phyloP scores from a whole-genome alignment of 1,140 invertebrate species.

The Drosophila ironensis region DNA sequence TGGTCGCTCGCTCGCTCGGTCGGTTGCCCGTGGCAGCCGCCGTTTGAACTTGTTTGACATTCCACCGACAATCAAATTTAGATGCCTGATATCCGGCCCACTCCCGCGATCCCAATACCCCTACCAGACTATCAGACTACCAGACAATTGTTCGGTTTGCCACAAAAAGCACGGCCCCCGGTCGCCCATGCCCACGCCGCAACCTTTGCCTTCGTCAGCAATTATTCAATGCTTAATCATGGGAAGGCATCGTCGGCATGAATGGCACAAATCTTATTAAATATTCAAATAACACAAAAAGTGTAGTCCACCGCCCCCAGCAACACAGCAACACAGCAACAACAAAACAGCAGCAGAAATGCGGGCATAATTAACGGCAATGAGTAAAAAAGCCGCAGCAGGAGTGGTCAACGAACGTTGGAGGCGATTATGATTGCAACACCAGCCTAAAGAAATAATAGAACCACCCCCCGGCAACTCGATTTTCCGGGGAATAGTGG shows the following conservation, averaged over 20 bases:
- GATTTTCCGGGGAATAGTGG: background rate
- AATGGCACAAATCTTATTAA: constrained; percentile 67
- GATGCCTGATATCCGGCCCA: constrained; percentile 30
- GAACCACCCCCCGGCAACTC: background rate
- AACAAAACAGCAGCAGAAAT: constrained; percentile 39
- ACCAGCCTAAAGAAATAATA: background rate
- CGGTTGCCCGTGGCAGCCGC: constrained; percentile 69
- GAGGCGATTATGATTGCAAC: constrained; percentile 27
- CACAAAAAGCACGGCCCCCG: constrained; percentile 15
- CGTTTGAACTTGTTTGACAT: constrained; percentile 69
- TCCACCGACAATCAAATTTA: constrained; percentile 53
- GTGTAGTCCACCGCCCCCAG: background rate
- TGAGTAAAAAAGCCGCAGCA: constrained; percentile 35
- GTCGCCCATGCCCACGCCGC: too few relatives aligned
- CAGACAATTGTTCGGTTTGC: constrained; percentile 35
- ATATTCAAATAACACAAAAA: constrained; percentile 55
- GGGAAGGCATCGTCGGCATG: constrained; percentile 25
- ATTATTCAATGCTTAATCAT: constrained; percentile 46
- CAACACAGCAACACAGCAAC: too few relatives aligned
- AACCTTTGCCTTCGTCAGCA: constrained; percentile 18
- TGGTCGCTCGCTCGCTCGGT: constrained; percentile 10
- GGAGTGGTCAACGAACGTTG: constrained; percentile 21
- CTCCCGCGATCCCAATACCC: too few relatives aligned
- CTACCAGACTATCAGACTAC: background rate
- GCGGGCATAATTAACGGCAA: constrained; percentile 72